phyloP scores from a whole-genome alignment of 2,797 vertebrate species.

The Silurus aristotelis region DNA sequence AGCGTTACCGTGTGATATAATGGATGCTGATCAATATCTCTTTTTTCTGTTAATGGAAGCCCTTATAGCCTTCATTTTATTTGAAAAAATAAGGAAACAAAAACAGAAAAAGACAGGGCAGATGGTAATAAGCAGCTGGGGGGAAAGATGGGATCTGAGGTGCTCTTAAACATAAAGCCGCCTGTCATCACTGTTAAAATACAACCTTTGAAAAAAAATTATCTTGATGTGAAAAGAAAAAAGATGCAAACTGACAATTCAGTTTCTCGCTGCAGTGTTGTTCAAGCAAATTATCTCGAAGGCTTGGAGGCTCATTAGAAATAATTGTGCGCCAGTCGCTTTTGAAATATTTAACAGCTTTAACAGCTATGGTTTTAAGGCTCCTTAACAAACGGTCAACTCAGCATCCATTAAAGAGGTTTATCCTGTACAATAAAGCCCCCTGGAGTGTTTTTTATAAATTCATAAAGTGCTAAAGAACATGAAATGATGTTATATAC shows the following conservation, averaged over 20 bases:
- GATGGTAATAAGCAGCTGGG: constrained; percentile 26
- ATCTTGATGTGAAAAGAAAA: neutral
- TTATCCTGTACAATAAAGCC: constrained; percentile 56
- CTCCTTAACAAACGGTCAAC: constrained; percentile 61
- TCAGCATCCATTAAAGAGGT: constrained; percentile 60
- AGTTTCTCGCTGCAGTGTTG: neutral
- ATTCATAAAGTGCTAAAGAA: constrained; percentile 22
- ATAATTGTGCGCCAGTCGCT: constrained; percentile 46
- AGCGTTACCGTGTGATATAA: constrained; percentile 15
- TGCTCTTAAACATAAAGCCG: neutral
- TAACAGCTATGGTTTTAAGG: constrained; percentile 51
- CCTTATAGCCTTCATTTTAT: constrained; percentile 1
- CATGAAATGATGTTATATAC: neutral
- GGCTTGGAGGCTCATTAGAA: constrained; percentile 28
- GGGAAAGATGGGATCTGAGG: neutral
- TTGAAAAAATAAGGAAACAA: neutral
- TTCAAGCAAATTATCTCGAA: neutral
- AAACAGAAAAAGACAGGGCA: neutral
- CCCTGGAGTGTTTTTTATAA: constrained; percentile 38
- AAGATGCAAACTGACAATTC: neutral
- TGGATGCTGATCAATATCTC: constrained; percentile 47
- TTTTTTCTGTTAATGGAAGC: constrained; percentile 35
- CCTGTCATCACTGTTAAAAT: neutral
- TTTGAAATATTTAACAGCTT: constrained; percentile 58
- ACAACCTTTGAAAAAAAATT: neutral